These are phyloP conservation scores for Merluccius polli DNA, from an alignment of 2,797 vertebrate genomes.

Conservation along the genomic window DNA sequence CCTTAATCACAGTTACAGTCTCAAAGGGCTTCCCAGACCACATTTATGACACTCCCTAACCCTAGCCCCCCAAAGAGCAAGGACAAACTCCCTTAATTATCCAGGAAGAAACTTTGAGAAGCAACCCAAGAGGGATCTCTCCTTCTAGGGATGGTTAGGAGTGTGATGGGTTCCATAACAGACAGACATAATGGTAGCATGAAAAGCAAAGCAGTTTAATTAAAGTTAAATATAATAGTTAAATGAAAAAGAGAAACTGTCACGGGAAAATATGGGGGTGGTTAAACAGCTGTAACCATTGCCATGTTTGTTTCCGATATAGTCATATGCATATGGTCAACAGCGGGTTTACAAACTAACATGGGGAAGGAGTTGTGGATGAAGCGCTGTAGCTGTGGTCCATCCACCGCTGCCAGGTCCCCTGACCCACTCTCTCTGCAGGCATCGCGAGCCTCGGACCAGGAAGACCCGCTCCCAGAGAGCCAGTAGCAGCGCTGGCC, in stretches of 20 bases:
- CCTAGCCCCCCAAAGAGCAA: too few relatives aligned
- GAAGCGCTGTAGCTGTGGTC: conserved; percentile 57
- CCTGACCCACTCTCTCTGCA: conserved; percentile 57
- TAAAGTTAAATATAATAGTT: neutral
- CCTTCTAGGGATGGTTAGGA: too few relatives aligned
- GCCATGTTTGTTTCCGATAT: too few relatives aligned
- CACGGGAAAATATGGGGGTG: neutral
- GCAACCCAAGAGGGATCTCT: too few relatives aligned
- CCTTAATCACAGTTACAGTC: neutral
- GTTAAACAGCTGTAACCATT: neutral
- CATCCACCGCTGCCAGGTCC: conserved; percentile 57
- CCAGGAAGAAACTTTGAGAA: too few relatives aligned
- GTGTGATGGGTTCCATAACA: too few relatives aligned
- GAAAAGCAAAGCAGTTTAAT: too few relatives aligned
- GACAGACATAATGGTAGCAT: too few relatives aligned
- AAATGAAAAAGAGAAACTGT: neutral
- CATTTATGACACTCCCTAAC: neutral
- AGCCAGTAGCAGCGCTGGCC: conserved; percentile 74
- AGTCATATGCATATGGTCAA: neutral
- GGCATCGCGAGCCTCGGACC: conserved; percentile 52
- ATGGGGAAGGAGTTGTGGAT: conserved; percentile 58
- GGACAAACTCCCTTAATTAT: too few relatives aligned
- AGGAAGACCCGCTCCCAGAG: conserved; percentile 45
- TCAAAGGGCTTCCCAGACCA: neutral
- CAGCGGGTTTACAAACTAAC: conserved; percentile 47